Evolutionary conservation across 2,888 invertebrate species (phyloP), one percentile per base, ranked within the genome.

Genomic region (Eristalis pertinax): DNA sequence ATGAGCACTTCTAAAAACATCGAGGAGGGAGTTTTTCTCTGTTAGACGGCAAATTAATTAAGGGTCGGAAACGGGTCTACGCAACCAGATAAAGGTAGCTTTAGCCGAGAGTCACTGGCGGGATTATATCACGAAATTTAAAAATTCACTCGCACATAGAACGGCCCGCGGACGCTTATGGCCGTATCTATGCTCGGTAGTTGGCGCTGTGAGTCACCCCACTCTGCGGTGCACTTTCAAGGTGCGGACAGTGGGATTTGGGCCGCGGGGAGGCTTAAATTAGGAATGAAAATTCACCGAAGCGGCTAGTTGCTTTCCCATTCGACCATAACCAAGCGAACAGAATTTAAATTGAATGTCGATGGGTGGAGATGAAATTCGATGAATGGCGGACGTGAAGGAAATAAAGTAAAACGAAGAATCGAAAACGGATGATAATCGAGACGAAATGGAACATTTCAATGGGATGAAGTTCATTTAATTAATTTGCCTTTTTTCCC

Each of bases 231-330:
- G 76, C 73, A 68, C 29, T 73, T 68, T 68, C 41, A 22, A 68
- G 56, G 69, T 76, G 69, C 41, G 67, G 65, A 86, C 62, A 58
- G 65, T 43, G 50, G 26, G 56, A 62, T 65, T 62, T 38, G 38
- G 38, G 38, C n/a, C 15, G 43, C n/a, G 43, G 60, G 38, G 63
- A 32, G 58, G 50, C 29, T 80, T 63, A 77, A 83, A 83, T 70
- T 82, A 86, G 78, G 82, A 70, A 77, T 70, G 82, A 70, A 72
- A 75, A 86, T 63, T 78, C 83, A 86, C 67, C 70, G 86, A 35
- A 86, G 86, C 86, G 86, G 86, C 83, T 86, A 86, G 86, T 83
- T 86, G 86, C 83, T 83, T 86, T 79, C 56, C 74, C 83, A 83
- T 86, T 86, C 86, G 83, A 83, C 86, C 83, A 83, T 83, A 86